Conservation (phyloP, 37 sponge, comb jelly and placozoan genomes). For the Bolinopsis microptera region DNA sequence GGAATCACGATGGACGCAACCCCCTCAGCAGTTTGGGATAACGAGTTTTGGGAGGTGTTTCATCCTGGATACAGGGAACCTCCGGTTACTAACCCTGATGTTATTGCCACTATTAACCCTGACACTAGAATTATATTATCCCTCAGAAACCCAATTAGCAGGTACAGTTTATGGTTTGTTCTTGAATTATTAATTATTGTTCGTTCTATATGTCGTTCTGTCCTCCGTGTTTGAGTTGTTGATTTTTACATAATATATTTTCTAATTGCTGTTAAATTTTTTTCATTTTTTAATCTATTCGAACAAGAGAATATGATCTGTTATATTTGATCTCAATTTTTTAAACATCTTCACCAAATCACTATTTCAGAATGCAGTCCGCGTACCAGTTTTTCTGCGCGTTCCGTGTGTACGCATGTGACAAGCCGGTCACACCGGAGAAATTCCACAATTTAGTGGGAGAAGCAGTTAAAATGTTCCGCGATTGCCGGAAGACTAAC, state of each 20-base stretch:
- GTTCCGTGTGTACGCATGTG: constrained; percentile 25
- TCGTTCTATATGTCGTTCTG: no score
- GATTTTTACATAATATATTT: no score
- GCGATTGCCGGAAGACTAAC: not conserved
- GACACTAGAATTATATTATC: constrained; percentile 34
- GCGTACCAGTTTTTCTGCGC: constrained; percentile 65
- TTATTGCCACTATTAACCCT: constrained; percentile 28
- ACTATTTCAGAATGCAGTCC: constrained; percentile 54
- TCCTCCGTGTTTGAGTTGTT: no score
- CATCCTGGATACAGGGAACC: constrained; percentile 63
- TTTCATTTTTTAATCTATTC: no score
- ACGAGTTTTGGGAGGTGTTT: constrained; percentile 60
- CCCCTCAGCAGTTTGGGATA: constrained; percentile 38
- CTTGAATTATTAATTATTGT: no score
- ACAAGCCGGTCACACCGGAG: constrained; percentile 26
- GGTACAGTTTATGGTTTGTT: constrained; percentile 25
- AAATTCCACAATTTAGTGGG: constrained; percentile 51
- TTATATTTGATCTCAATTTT: no score
- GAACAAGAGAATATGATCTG: no score
- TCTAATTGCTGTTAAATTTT: no score
- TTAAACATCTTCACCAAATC: no score
- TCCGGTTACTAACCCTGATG: constrained; percentile 57
- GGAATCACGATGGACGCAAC: constrained; percentile 65
- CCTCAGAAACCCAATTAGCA: not conserved
- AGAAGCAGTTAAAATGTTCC: not conserved